phyloP scores from a whole-genome alignment of 2,113 vertebrate genomes.

The Ranitomeya imitator region DNA sequence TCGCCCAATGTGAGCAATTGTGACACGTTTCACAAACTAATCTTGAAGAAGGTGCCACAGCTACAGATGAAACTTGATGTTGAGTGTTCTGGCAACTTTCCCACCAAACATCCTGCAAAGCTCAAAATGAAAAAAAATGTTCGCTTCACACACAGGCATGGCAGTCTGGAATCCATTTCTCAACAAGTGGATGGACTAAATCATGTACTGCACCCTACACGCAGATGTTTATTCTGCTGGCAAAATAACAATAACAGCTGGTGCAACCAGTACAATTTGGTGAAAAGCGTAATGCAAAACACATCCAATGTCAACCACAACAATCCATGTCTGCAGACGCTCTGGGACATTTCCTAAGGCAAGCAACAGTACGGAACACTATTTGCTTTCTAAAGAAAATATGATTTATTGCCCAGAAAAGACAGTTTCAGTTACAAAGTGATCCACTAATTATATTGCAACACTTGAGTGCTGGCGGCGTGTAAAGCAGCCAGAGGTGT shows the following conservation, averaged over 20 bases:
- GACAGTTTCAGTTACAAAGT: background rate
- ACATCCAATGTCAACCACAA: constrained; percentile 35
- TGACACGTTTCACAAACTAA: background rate
- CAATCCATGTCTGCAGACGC: constrained; percentile 42
- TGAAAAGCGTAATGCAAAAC: constrained; percentile 36
- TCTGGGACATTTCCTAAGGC: constrained; percentile 48
- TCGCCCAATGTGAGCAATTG: background rate
- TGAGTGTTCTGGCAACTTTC: background rate
- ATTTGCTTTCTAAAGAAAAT: background rate
- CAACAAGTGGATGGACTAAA: constrained; percentile 31
- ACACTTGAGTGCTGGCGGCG: background rate
- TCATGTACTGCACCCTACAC: constrained; percentile 34
- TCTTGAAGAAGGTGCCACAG: background rate
- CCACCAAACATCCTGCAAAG: background rate
- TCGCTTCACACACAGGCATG: background rate
- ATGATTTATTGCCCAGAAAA: background rate
- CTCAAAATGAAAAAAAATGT: background rate
- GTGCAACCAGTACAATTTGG: background rate
- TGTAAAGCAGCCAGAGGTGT: background rate
- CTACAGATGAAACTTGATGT: background rate
- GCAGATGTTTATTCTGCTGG: constrained; percentile 38
- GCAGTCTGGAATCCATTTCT: constrained; percentile 31
- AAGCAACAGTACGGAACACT: background rate
- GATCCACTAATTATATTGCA: background rate
- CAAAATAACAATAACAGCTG: constrained; percentile 39